A percentile compares a stretch with the other conserved stretches of the same genome.
phyloP scores from a whole-genome alignment of 2,888 invertebrate genomes.

The Marronus borbonicus region DNA sequence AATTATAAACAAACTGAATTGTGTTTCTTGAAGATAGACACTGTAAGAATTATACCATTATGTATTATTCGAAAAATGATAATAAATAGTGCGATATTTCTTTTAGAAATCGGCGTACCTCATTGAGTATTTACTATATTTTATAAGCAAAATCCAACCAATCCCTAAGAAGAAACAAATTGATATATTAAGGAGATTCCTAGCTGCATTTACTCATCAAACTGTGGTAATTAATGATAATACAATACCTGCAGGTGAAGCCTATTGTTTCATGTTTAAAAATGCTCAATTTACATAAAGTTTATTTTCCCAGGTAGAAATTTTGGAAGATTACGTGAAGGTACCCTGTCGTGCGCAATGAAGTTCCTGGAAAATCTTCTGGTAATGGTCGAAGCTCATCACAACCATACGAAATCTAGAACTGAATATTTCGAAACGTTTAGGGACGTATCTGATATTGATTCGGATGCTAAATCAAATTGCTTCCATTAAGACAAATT shows the following conservation, averaged over 20 bases:
- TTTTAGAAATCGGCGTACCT: constrained; percentile 78
- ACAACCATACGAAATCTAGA: constrained; percentile 52
- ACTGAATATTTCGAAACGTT: constrained; percentile 46
- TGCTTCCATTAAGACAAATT: constrained; percentile 57
- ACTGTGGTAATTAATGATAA: constrained; percentile 71
- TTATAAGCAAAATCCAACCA: constrained; percentile 79
- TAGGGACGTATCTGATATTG: constrained; percentile 60
- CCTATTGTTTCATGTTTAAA: not conserved
- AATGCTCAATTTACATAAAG: not conserved
- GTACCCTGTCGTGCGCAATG: constrained; percentile 72
- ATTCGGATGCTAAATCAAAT: constrained; percentile 59
- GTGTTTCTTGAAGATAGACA: constrained; percentile 75
- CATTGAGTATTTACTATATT: constrained; percentile 81
- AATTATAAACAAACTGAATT: constrained; percentile 75
- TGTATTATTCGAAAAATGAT: not conserved
- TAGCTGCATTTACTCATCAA: constrained; percentile 81
- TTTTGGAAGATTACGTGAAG: constrained; percentile 74
- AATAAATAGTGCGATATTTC: not conserved
- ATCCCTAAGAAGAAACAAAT: constrained; percentile 75
- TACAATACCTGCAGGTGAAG: constrained; percentile 70
- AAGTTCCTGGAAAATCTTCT: constrained; percentile 73
- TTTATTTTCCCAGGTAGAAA: constrained; percentile 65
- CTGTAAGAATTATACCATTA: constrained; percentile 66
- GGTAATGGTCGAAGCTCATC: constrained; percentile 72
- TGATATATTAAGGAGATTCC: constrained; percentile 76